phyloP scores from a whole-genome alignment of 2,797 vertebrate species.

The Lithobates sylvaticus region DNA sequence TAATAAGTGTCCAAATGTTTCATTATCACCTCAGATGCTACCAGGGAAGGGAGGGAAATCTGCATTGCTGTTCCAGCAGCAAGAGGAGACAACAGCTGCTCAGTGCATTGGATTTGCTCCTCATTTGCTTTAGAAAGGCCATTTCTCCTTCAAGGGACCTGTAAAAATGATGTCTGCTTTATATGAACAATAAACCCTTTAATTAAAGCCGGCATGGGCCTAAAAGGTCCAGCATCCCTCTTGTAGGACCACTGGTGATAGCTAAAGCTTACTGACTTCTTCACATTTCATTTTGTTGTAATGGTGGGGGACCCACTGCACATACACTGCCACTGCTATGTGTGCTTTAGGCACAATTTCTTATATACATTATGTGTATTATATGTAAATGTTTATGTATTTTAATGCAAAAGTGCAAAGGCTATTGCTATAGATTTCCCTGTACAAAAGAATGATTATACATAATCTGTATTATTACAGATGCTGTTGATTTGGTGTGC shows the following conservation, averaged over 20 bases:
- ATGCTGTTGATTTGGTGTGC: background rate
- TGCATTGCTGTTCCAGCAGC: slow-evolving; percentile 57
- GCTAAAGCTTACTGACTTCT: background rate
- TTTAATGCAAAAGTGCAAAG: too few species aligned
- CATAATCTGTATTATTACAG: too few species aligned
- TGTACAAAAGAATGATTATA: background rate
- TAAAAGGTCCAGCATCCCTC: background rate
- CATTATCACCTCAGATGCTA: slow-evolving; percentile 56
- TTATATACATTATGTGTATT: too few species aligned
- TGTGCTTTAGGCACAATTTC: too few species aligned
- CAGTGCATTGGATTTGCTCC: slow-evolving; percentile 12
- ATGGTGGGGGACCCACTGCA: background rate
- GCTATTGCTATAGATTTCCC: background rate
- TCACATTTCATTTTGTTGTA: background rate
- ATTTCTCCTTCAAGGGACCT: background rate
- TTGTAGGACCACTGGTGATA: background rate
- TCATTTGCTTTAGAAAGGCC: slow-evolving; percentile 20
- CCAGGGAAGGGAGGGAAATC: slow-evolving; percentile 52
- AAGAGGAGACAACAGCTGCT: slow-evolving; percentile 55
- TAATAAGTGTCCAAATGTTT: slow-evolving; percentile 52
- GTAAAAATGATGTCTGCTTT: background rate
- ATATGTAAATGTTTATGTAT: background rate
- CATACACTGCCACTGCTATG: background rate
- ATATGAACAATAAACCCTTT: background rate
- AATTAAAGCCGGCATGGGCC: background rate